Conservation (phyloP, 2,113 vertebrate genomes). For the Ophthalmolycus amberensis region DNA sequence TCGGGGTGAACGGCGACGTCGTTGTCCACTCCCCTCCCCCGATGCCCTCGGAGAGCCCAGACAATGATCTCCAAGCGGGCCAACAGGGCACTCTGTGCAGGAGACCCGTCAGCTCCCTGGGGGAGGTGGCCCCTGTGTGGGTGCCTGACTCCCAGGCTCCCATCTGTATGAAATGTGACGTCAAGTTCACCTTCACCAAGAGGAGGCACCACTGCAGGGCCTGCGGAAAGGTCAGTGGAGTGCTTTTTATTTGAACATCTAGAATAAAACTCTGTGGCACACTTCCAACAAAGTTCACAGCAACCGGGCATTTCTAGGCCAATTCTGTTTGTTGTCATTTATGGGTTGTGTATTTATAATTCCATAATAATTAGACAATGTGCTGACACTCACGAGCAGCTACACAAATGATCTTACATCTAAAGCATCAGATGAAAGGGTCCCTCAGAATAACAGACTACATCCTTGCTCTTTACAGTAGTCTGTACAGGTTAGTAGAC, state of each 20-base stretch:
- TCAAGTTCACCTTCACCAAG: conserved; percentile 98
- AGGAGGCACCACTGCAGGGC: conserved; percentile 99
- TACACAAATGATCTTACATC: neutral
- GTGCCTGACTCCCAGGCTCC: conserved; percentile 98
- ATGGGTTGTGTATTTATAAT: neutral
- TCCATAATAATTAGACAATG: neutral
- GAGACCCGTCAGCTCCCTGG: conserved; percentile 89
- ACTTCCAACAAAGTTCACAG: too few species aligned
- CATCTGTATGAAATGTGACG: conserved; percentile 98
- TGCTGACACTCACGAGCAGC: neutral
- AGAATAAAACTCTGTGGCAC: neutral
- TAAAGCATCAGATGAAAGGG: neutral
- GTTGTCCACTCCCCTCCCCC: conserved; percentile 75
- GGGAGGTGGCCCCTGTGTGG: conserved; percentile 97
- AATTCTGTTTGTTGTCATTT: neutral
- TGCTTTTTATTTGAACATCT: conserved; percentile 1
- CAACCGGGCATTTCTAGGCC: neutral
- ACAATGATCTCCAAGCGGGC: conserved; percentile 95
- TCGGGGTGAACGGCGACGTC: conserved; percentile 83
- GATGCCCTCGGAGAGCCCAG: conserved; percentile 89
- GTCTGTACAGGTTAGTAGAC: neutral
- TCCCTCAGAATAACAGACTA: neutral
- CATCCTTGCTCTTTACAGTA: neutral
- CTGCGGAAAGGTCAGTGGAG: conserved; percentile 93
- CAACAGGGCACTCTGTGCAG: conserved; percentile 87